These are phyloP conservation scores for Ophthalmotilapia sp. DNA, from an alignment of 2,113 vertebrate genomes.

Conservation along the genomic window DNA sequence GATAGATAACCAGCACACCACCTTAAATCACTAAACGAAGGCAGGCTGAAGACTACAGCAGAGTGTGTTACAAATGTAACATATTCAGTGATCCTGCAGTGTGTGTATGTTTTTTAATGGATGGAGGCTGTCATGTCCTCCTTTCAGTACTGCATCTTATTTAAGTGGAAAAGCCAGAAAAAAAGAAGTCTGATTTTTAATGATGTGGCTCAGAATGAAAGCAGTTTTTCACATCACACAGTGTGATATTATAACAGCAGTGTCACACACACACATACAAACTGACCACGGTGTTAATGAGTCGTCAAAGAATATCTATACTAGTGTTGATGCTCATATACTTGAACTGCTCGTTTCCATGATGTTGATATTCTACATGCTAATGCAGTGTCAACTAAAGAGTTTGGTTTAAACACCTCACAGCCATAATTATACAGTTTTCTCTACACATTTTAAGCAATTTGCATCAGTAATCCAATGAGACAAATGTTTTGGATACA, in stretches of 20 bases:
- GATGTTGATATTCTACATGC: background rate
- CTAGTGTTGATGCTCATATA: background rate
- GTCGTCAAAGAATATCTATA: background rate
- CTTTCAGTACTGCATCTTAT: background rate
- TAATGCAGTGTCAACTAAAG: background rate
- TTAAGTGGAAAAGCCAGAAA: background rate
- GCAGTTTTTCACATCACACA: background rate
- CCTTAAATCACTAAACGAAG: constrained; percentile 11
- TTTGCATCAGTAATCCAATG: background rate
- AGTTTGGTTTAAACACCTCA: background rate
- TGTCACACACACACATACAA: background rate
- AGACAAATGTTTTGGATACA: background rate
- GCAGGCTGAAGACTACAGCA: background rate
- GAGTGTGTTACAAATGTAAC: background rate
- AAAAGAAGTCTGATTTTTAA: background rate
- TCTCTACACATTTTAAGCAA: background rate
- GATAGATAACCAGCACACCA: background rate
- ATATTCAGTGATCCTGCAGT: background rate
- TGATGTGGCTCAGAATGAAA: background rate
- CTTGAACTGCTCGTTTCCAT: background rate
- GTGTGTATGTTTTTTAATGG: constrained; percentile 45
- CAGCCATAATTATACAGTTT: background rate
- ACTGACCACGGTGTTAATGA: background rate
- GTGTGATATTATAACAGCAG: background rate
- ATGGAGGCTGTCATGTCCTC: constrained; percentile 24